Base-by-base conservation (phyloP, 1,140 invertebrate genomes). In the Lethrus apterus region DNA sequence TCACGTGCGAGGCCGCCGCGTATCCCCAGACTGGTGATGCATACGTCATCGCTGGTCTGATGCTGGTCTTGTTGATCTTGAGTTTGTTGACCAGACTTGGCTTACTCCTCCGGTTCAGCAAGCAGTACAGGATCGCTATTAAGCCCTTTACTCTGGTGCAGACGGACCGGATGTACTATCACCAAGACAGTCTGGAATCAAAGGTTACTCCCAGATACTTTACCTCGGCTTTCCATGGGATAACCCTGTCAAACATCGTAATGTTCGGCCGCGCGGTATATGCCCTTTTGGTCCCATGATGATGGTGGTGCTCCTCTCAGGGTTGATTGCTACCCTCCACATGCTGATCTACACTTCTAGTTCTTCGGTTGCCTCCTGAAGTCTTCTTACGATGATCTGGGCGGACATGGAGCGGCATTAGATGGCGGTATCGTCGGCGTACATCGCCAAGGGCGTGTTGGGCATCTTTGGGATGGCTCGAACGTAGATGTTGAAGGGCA, bases 291-390 rank as follows among this genome's bases (percentile, higher is more conserved):
- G 17, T 33, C 49, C 38, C 3, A 50, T 11, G 3, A 51, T 33
- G n/a, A n/a, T n/a, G 1, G 41, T 45, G 19, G 48, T 45, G 14
- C 44, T 52, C 52, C 60, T 62, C 8, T 33, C 10, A 8, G 52
- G 5, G 21, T 61, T 61, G 4, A 58, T 23, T 38, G 18, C 31
- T 3, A 61, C 56, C 17, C 36, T 31, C 57, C 57, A 61, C 26
- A 50, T 55, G 2, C 34, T 29, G 18, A 44, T 36, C 49, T 52
- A 55, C 3, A 50, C 11, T 5, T 43, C 32, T 3, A 56, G 18
- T 10, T 24, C 14, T 5, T 29, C 21, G 0, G 48, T 17, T 11
- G 48, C 23, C 14, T 36, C 26, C 42, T 55, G 46, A 4, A 58
- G 40, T 17, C 33, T 26, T 3, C 23, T 29, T 0, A 26, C 24